These are phyloP conservation scores for Cyclopterus lumpus DNA, from an alignment of 2,797 vertebrate genomes.

Conservation along the genomic window DNA sequence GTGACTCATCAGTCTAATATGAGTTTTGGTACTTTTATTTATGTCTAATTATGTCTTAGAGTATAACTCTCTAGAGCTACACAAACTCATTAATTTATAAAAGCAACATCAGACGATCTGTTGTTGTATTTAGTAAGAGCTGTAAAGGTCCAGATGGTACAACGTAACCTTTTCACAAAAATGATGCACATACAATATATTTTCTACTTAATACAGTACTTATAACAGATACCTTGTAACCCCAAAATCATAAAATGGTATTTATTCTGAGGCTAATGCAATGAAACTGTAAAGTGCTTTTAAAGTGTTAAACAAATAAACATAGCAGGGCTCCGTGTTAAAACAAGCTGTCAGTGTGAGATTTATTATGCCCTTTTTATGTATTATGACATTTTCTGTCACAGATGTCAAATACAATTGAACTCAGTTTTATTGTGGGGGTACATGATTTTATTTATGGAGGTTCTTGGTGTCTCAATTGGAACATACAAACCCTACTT, in stretches of 20 bases:
- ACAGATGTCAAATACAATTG: conserved; percentile 26
- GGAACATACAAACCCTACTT: background rate
- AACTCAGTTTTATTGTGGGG: conserved; percentile 3
- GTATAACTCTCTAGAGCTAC: background rate
- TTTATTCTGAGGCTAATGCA: background rate
- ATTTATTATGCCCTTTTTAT: conserved; percentile 16
- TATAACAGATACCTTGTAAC: background rate
- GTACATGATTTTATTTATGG: background rate
- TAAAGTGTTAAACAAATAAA: conserved; percentile 10
- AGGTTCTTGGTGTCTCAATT: conserved; percentile 4
- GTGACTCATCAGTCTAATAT: conserved; percentile 1
- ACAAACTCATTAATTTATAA: conserved; percentile 2
- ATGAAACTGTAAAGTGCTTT: background rate
- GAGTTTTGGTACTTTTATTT: background rate
- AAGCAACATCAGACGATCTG: background rate
- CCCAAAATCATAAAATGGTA: background rate
- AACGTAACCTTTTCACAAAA: background rate
- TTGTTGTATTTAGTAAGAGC: conserved; percentile 2
- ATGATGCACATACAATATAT: background rate
- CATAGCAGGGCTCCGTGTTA: background rate
- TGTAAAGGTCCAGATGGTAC: background rate
- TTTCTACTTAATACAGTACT: background rate
- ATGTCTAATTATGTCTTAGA: conserved; percentile 1
- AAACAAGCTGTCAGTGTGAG: conserved; percentile 10
- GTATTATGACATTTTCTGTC: conserved; percentile 15